These are phyloP conservation scores for Nematopogon swammerdamellus DNA, from an alignment of 2,888 invertebrate species.

Conservation along the genomic window DNA sequence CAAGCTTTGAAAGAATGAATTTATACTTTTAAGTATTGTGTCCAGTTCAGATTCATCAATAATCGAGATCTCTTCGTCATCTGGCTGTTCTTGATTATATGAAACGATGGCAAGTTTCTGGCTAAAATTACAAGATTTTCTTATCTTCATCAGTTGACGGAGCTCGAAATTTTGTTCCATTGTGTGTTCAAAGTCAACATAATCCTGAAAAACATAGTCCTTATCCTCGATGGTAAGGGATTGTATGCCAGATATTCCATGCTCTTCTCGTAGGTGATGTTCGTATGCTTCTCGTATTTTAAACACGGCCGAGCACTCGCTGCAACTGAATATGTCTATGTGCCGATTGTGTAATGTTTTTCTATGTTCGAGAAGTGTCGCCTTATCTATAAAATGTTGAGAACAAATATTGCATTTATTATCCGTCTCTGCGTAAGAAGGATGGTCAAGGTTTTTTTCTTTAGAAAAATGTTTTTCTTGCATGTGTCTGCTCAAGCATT, in stretches of 20 bases:
- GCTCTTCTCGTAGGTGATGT: background rate
- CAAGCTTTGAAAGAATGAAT: background rate
- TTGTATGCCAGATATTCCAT: background rate
- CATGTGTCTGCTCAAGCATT: background rate
- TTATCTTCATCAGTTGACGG: background rate
- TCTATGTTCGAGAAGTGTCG: background rate
- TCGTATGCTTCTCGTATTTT: background rate
- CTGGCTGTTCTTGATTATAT: background rate
- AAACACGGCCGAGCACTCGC: background rate
- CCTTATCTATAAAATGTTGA: background rate
- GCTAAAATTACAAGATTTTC: background rate
- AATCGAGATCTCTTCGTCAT: background rate
- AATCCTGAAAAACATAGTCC: background rate
- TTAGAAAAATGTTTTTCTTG: background rate
- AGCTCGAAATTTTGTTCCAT: background rate
- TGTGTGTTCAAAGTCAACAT: background rate
- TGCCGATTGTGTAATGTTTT: background rate
- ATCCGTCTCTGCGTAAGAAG: background rate
- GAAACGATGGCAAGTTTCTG: background rate
- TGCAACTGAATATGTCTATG: background rate
- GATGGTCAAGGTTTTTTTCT: background rate
- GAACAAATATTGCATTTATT: background rate
- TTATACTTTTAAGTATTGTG: background rate
- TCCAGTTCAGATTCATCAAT: background rate
- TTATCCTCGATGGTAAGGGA: background rate